Evolutionary conservation across 2,113 vertebrate species (phyloP).

Genomic region (Apteryx mantelli): DNA sequence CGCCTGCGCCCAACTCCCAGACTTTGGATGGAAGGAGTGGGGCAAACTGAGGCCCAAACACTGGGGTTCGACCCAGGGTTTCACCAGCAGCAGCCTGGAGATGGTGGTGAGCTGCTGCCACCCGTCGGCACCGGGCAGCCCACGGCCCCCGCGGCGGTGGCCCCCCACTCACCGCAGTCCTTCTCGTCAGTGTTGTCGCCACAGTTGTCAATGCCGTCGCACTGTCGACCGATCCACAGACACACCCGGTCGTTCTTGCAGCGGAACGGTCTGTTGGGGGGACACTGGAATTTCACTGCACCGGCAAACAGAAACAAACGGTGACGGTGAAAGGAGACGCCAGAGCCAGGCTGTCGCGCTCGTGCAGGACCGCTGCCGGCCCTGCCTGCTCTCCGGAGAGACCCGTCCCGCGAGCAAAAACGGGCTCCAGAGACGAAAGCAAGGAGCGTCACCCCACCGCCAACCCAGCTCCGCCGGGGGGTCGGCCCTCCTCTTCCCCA

Average conservation of each 20-base stretch:
- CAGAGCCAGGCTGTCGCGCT: conserved; percentile 9
- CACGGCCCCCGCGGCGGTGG: neutral
- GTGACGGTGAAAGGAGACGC: conserved; percentile 59
- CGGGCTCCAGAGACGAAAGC: conserved; percentile 38
- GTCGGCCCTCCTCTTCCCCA: neutral
- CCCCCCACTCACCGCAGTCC: conserved; percentile 86
- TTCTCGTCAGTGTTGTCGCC: conserved; percentile 92
- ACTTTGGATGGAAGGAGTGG: accelerated
- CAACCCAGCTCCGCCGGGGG: neutral
- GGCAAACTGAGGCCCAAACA: neutral
- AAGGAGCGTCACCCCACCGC: conserved; percentile 3
- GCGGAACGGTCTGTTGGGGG: conserved; percentile 92
- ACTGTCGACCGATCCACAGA: conserved; percentile 88
- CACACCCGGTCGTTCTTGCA: conserved; percentile 95
- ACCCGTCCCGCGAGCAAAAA: conserved; percentile 25
- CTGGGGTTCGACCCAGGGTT: neutral
- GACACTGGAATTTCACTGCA: conserved; percentile 91
- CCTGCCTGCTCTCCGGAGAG: conserved; percentile 13
- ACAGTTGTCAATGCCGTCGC: conserved; percentile 91
- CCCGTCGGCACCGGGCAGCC: accelerated
- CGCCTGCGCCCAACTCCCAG: accelerated
- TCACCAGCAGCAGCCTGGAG: accelerated
- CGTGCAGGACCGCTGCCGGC: conserved; percentile 14
- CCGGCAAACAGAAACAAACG: conserved; percentile 57
- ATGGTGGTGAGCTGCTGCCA: accelerated